Evolutionary conservation across 2,113 vertebrate species (phyloP).

Genomic region (Polypterus bichir): DNA sequence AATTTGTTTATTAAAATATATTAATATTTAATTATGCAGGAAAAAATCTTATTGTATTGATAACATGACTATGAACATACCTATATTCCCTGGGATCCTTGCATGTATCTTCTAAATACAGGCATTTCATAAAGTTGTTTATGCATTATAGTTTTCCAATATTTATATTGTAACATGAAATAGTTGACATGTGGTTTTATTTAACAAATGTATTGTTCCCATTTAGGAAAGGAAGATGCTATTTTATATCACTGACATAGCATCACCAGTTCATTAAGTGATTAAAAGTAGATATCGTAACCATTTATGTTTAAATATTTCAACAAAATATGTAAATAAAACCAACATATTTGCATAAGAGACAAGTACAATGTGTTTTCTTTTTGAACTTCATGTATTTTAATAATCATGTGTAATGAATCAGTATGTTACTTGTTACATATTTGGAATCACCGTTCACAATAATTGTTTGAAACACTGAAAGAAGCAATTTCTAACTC

Average conservation of each 20-base stretch:
- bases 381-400: no score
- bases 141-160: not conserved
- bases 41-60: no score
- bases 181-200: not conserved
- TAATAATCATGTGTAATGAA: no score
- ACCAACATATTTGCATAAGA: not conserved
- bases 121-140: not conserved
- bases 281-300: not conserved
- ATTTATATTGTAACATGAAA: not conserved
- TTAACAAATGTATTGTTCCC: not conserved
- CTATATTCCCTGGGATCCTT: no score
- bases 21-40: no score
- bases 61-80: not conserved
- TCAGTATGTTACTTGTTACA: no score
- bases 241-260: not conserved
- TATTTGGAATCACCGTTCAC: no score
- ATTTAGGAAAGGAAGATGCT: not conserved
- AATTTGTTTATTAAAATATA: not conserved
- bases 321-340: not conserved
- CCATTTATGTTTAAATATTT: not conserved
- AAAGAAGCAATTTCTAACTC: no score
- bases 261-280: not conserved
- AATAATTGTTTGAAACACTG: no score
- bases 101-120: not conserved
- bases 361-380: no score